Percentiles rank a stretch among this genome's conserved stretches.
Conservation (phyloP, 2,113 vertebrate genomes). For the Hippocampus comes region DNA sequence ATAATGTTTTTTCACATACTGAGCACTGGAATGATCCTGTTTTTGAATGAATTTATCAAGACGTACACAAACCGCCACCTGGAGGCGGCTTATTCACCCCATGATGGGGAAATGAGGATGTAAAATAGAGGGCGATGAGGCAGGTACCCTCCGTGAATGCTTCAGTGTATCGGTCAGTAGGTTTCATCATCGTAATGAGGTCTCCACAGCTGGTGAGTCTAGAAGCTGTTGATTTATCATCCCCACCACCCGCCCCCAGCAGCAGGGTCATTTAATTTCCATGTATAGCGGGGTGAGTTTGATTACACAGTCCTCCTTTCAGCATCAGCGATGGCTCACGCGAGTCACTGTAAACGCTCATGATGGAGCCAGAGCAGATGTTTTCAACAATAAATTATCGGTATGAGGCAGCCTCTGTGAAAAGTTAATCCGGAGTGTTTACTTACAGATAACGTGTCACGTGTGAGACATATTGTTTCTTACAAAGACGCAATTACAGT, state of each 20-base stretch:
- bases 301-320: slow-evolving; percentile 61
- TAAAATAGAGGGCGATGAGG: slow-evolving; percentile 14
- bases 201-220: slow-evolving; percentile 58
- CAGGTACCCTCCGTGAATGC: slow-evolving; percentile 25
- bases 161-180: slow-evolving; percentile 31
- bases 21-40: slow-evolving; percentile 18
- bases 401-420: slow-evolving; percentile 39
- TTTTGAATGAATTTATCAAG: slow-evolving; percentile 40
- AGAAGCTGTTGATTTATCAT: slow-evolving; percentile 61
- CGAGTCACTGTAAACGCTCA: slow-evolving; percentile 61
- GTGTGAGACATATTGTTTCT: slow-evolving; percentile 23
- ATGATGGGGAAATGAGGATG: slow-evolving; percentile 21
- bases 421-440: slow-evolving; percentile 34
- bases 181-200: slow-evolving; percentile 61
- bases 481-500: slow-evolving; percentile 7
- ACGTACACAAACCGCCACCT: slow-evolving; percentile 45
- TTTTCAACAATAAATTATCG: slow-evolving; percentile 60
- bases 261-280: slow-evolving; percentile 64
- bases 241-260: slow-evolving; percentile 19
- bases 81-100: slow-evolving; percentile 34
- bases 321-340: slow-evolving; percentile 59
- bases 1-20: slow-evolving; percentile 54
- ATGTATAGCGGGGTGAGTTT: slow-evolving; percentile 63
- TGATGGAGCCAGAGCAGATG: slow-evolving; percentile 55
- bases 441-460: slow-evolving; percentile 13